These are phyloP conservation scores for Athalia circularis DNA, from an alignment of 2,888 invertebrate species.

Conservation along the genomic window DNA sequence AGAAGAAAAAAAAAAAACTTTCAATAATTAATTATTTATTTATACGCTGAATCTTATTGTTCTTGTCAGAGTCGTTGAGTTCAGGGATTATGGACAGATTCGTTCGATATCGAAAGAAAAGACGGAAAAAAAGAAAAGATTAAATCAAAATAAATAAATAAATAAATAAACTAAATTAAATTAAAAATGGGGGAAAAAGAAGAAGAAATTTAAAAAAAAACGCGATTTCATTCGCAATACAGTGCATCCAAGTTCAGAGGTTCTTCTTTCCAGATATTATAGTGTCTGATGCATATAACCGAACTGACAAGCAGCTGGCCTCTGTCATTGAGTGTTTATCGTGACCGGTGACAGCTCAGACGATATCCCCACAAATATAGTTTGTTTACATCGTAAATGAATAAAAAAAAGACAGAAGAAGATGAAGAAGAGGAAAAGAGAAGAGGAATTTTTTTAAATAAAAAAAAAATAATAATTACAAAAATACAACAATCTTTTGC, in stretches of 20 bases:
- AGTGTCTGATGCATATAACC: too few relatives aligned
- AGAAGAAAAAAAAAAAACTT: too few relatives aligned
- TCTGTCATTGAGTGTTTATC: slow-evolving; percentile 44
- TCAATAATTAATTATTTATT: too few relatives aligned
- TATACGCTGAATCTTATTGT: too few relatives aligned
- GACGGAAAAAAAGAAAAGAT: too few relatives aligned
- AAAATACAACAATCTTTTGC: too few relatives aligned
- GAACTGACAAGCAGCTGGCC: slow-evolving; percentile 37
- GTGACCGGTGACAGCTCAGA: slow-evolving; percentile 38
- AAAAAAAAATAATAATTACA: too few relatives aligned
- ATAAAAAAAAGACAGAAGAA: slow-evolving; percentile 14
- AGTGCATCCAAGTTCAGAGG: slow-evolving; percentile 14
- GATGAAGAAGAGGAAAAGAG: not conserved
- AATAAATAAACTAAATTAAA: slow-evolving; percentile 26
- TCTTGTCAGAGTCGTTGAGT: too few relatives aligned
- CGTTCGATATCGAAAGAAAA: not conserved
- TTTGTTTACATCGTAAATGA: slow-evolving; percentile 46
- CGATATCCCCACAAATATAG: slow-evolving; percentile 38
- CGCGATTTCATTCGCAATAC: not conserved
- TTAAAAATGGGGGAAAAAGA: too few relatives aligned
- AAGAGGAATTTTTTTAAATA: not conserved
- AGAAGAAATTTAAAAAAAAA: too few relatives aligned
- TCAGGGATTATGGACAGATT: too few relatives aligned
- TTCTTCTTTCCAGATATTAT: not conserved
- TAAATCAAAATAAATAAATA: slow-evolving; percentile 1